Conservation (phyloP, 2,888 invertebrate genomes). For the Rapana venosa region DNA sequence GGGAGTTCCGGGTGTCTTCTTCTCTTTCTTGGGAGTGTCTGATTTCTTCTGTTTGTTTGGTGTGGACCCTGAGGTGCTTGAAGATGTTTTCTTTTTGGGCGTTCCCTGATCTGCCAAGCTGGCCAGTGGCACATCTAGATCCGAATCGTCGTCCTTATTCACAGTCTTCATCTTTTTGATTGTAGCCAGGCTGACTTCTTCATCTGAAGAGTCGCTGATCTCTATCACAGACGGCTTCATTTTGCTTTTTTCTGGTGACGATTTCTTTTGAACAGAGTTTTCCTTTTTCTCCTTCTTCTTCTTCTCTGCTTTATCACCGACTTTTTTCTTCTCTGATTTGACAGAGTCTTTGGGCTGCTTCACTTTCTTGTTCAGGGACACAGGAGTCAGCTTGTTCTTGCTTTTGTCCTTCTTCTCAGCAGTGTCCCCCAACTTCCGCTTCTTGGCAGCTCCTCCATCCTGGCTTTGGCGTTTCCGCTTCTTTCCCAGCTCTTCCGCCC, state of each 20-base stretch:
- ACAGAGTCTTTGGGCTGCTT: constrained; percentile 26
- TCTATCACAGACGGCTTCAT: constrained; percentile 45
- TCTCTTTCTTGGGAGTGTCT: constrained; percentile 20
- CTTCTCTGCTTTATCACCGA: background rate
- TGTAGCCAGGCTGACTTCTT: constrained; percentile 55
- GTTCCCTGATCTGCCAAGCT: constrained; percentile 58
- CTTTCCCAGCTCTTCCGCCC: constrained; percentile 60
- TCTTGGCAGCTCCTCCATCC: constrained; percentile 52
- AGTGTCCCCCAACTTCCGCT: constrained; percentile 59
- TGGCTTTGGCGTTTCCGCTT: constrained; percentile 56
- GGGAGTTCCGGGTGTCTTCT: constrained; percentile 29
- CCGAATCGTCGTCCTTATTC: constrained; percentile 45
- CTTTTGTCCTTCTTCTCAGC: constrained; percentile 55
- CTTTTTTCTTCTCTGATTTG: constrained; percentile 9
- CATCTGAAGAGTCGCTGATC: constrained; percentile 48
- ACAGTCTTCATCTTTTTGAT: constrained; percentile 51
- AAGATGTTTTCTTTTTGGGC: constrained; percentile 56
- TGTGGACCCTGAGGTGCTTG: background rate
- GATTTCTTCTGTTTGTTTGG: constrained; percentile 28
- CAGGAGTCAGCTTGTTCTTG: constrained; percentile 38
- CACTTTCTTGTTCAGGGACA: constrained; percentile 29
- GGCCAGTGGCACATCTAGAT: constrained; percentile 64
- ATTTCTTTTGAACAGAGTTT: constrained; percentile 43
- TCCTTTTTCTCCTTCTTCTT: constrained; percentile 42
- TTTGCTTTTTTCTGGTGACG: constrained; percentile 45